phyloP scores from a whole-genome alignment of 2,888 invertebrate genomes.

The Shargacucullia verbasci region DNA sequence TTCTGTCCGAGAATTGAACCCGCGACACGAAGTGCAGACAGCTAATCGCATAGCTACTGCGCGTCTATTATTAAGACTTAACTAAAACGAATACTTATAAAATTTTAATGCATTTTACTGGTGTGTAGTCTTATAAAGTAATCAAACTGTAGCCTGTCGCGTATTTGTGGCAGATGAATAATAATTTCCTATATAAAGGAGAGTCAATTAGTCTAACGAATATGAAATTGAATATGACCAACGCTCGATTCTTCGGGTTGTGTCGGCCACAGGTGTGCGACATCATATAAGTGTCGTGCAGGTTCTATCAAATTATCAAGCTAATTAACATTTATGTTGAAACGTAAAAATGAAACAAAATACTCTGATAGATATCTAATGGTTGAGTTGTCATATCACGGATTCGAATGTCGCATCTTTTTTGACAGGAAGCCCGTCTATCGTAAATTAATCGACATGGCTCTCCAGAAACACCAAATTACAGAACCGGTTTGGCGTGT shows the following conservation, averaged over 20 bases:
- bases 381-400: constrained; percentile 68
- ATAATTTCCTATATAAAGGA: too few species aligned
- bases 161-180: too few species aligned
- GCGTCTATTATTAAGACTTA: too few species aligned
- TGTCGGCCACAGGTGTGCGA: constrained; percentile 9
- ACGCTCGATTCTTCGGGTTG: not conserved
- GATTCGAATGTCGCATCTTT: constrained; percentile 66
- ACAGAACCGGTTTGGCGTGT: constrained; percentile 85
- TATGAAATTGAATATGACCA: not conserved
- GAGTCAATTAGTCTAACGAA: not conserved
- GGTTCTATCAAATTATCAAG: constrained; percentile 50
- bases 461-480: constrained; percentile 75
- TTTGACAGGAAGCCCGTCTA: constrained; percentile 80
- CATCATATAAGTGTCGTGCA: constrained; percentile 24
- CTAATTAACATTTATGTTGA: constrained; percentile 65
- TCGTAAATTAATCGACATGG: constrained; percentile 80
- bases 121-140: too few species aligned
- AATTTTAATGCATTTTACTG: too few species aligned
- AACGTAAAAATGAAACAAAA: constrained; percentile 62
- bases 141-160: too few species aligned
- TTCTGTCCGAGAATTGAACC: too few species aligned
- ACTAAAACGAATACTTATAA: too few species aligned
- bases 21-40: too few species aligned
- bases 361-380: constrained; percentile 62
- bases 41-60: too few species aligned